Base-by-base conservation (phyloP, 1,140 invertebrate species). In the Diachasmimorpha longicaudata region DNA sequence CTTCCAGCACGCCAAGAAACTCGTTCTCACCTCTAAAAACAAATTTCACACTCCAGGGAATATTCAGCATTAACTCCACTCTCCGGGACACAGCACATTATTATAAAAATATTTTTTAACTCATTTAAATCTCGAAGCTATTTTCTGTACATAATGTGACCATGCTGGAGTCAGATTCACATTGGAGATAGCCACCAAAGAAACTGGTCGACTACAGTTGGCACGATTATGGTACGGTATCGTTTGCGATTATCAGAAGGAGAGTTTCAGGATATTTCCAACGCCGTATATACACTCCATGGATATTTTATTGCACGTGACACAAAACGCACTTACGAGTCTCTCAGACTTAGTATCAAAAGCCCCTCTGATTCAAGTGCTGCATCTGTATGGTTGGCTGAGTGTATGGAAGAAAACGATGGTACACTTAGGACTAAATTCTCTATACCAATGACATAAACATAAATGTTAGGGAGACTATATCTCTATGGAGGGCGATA, bases 1-100 rank as follows among this genome's bases (percentile, higher is more conserved):
- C 82, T 71, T 67, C 68, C 79, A 52, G 48, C 48, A 9, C 48
- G 48, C 48, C 80, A 77, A 79, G 55, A 52, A 39, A 14, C 25
- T 37, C 21, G 19, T 73, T 23, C 48, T 39, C n/a, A 13, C 74
- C n/a, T 58, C 1, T 14, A 23, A 9, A 19, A 19, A 23, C 23
- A 46, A 16, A 58, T 9, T n/a, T 48, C 14, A 52, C 16, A n/a
- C 4, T 46, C 8, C 9, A 48, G 44, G 23, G 48, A 36, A 72
- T 16, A 19, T 52, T 19, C 48, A 16, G 48, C 16, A 19, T 52
- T 16, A 16, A n/a, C n/a, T 19, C 16, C 48, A 16, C 6, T 52
- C 48, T 52, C 48, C 48, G 11, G 11, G 2, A 52, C 48, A 52
- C 48, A 19, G 6, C 48, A 52, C 48, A 16, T 52, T 42, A 42